Conservation (phyloP, 1,140 invertebrate genomes). For the Megalonaias nervosa region DNA sequence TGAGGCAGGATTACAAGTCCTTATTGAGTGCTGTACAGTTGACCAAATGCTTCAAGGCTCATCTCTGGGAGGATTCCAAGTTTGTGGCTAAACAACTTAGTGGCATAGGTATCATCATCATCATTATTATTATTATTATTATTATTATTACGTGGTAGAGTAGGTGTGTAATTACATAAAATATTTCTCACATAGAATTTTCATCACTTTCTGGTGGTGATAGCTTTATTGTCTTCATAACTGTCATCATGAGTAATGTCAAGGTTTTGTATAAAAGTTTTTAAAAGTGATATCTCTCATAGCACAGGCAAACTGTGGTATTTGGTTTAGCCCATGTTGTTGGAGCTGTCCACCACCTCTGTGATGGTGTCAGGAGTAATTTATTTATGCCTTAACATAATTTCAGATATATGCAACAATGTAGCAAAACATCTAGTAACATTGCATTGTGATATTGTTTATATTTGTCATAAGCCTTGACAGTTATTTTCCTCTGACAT, state of each 20-base stretch:
- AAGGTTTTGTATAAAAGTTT: background rate
- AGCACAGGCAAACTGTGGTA: too few relatives aligned
- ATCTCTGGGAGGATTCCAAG: constrained; percentile 83
- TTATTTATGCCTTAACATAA: too few relatives aligned
- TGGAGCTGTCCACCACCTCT: too few relatives aligned
- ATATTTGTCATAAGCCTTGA: too few relatives aligned
- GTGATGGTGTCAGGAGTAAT: too few relatives aligned
- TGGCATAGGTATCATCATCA: constrained; percentile 76
- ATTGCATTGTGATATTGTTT: too few relatives aligned
- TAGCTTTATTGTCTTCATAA: background rate
- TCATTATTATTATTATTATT: background rate
- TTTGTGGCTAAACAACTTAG: constrained; percentile 81
- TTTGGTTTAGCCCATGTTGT: too few relatives aligned
- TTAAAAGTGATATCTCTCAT: too few relatives aligned
- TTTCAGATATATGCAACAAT: too few relatives aligned
- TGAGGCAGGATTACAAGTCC: constrained; percentile 60
- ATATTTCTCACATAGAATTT: background rate
- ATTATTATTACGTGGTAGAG: background rate
- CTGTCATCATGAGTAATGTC: background rate
- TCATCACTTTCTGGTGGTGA: background rate
- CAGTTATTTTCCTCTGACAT: too few relatives aligned
- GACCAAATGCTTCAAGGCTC: constrained; percentile 78
- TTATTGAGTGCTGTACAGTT: constrained; percentile 78
- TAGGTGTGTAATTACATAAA: background rate
- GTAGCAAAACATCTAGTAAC: too few relatives aligned